Percentiles rank a stretch among this genome's conserved stretches.
phyloP scores from a whole-genome alignment of 2,113 vertebrate species.

The Caranx melampygus region DNA sequence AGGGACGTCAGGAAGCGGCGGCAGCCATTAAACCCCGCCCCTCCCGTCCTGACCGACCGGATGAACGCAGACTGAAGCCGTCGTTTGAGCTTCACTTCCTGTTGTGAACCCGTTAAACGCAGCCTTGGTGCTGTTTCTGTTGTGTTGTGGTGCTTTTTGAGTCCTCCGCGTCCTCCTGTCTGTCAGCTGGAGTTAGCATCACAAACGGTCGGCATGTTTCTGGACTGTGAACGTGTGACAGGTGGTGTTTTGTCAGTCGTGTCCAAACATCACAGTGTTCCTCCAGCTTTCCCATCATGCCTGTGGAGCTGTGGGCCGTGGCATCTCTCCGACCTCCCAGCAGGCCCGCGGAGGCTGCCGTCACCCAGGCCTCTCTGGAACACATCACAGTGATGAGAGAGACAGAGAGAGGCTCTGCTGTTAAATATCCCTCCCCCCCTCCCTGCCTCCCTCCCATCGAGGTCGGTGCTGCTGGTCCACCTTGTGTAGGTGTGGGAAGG shows the following conservation, averaged over 20 bases:
- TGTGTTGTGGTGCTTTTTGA: neutral
- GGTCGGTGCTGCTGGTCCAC: neutral
- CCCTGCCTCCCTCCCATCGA: neutral
- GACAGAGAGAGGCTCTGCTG: slow-evolving; percentile 28
- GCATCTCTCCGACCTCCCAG: slow-evolving; percentile 31
- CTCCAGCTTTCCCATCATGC: slow-evolving; percentile 6
- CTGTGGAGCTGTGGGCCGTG: slow-evolving; percentile 2
- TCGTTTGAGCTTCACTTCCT: slow-evolving; percentile 4
- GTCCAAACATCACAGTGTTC: slow-evolving; percentile 43
- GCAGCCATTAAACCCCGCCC: slow-evolving; percentile 2
- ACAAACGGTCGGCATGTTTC: slow-evolving; percentile 19
- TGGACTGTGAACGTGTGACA: slow-evolving; percentile 38
- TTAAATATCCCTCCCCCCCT: slow-evolving; percentile 19
- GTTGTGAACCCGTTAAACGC: neutral
- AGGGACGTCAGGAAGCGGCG: slow-evolving; percentile 18
- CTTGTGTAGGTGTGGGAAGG: slow-evolving; percentile 34
- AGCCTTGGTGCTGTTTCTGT: neutral
- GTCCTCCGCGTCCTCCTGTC: neutral
- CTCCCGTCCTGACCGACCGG: slow-evolving; percentile 30
- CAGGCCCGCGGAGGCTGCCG: slow-evolving; percentile 28
- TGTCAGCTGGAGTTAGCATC: slow-evolving; percentile 40
- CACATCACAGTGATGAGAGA: slow-evolving; percentile 44
- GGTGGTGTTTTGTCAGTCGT: slow-evolving; percentile 54
- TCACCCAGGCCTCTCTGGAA: slow-evolving; percentile 16
- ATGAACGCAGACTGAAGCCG: slow-evolving; percentile 44